These are phyloP conservation scores for Cygnus buccinator DNA, from an alignment of 2,113 vertebrate genomes.

Conservation along the genomic window DNA sequence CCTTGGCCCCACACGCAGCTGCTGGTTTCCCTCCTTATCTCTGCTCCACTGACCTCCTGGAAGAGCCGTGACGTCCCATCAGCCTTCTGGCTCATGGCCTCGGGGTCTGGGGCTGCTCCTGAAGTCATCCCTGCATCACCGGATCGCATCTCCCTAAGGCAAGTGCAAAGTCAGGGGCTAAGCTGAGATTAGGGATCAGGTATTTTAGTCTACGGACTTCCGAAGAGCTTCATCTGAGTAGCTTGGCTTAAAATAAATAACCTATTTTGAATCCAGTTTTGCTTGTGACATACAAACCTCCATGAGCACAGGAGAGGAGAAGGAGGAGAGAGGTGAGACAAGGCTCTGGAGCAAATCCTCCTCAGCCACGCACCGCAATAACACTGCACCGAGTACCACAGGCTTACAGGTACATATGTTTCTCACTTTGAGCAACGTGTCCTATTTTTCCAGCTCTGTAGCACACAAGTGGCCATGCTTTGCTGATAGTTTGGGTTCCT, in stretches of 20 bases:
- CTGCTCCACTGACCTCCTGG: background rate
- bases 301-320: background rate
- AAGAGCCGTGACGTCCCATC: background rate
- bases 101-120: accelerated
- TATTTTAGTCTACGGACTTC: slow-evolving; percentile 23
- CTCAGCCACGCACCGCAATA: background rate
- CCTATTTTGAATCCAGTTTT: background rate
- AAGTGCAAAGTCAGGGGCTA: slow-evolving; percentile 47
- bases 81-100: background rate
- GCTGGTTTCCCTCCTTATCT: background rate
- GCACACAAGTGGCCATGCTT: background rate
- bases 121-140: background rate
- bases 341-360: background rate
- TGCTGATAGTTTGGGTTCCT: background rate
- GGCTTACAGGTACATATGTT: background rate
- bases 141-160: background rate
- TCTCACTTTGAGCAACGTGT: background rate
- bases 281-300: background rate
- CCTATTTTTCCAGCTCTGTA: background rate
- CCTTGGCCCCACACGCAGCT: background rate
- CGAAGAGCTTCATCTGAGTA: slow-evolving; percentile 25
- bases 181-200: slow-evolving; percentile 57
- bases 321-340: background rate
- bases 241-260: slow-evolving; percentile 62
- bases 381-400: background rate